Percentiles rank a stretch among this genome's conserved stretches.
phyloP scores from a whole-genome alignment of 2,888 invertebrate species.

The Agriopis marginaria region DNA sequence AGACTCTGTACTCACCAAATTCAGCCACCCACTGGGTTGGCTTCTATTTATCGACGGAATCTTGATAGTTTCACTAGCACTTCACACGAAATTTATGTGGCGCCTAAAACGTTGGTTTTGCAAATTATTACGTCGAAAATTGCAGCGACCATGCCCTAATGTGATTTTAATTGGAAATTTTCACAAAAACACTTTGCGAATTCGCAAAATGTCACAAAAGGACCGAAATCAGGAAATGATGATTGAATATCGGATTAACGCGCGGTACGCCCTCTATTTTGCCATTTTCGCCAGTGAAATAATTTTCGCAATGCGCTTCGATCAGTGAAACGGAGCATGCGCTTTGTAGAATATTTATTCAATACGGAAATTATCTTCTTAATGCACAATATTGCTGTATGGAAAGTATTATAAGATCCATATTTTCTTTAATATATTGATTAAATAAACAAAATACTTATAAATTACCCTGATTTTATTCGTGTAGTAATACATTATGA shows the following conservation, averaged over 20 bases:
- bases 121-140: constrained; percentile 34
- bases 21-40: constrained; percentile 94
- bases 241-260: constrained; percentile 35
- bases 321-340: constrained; percentile 72
- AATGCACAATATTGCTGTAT: background rate
- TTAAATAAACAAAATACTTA: background rate
- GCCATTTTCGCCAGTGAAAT: constrained; percentile 36
- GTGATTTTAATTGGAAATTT: constrained; percentile 66
- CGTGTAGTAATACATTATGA: too few species aligned
- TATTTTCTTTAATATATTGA: background rate
- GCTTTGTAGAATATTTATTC: constrained; percentile 43
- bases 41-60: constrained; percentile 93
- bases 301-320: constrained; percentile 49
- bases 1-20: constrained; percentile 84
- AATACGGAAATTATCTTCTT: background rate
- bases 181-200: constrained; percentile 74
- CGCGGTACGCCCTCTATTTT: constrained; percentile 65
- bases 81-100: constrained; percentile 84
- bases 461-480: background rate
- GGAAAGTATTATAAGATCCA: too few species aligned
- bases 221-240: constrained; percentile 62
- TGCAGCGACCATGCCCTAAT: constrained; percentile 65
- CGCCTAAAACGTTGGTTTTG: constrained; percentile 73
- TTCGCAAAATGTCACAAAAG: constrained; percentile 79
- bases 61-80: constrained; percentile 90